These are phyloP conservation scores for Alfaro cultratus DNA, from an alignment of 2,797 vertebrate genomes.

Conservation along the genomic window DNA sequence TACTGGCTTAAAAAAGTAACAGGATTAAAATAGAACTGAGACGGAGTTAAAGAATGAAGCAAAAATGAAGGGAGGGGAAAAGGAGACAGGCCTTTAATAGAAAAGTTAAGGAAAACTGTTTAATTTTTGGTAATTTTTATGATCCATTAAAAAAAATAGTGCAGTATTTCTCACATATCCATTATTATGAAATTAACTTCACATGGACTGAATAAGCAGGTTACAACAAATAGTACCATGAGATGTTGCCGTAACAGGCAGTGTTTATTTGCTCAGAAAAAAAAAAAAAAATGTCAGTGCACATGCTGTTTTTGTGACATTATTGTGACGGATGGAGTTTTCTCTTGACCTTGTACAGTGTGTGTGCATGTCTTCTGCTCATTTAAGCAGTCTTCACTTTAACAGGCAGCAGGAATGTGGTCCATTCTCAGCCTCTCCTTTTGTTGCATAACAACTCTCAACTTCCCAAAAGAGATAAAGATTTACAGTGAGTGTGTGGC, in stretches of 20 bases:
- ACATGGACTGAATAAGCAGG: constrained; percentile 1
- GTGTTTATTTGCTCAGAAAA: constrained; percentile 7
- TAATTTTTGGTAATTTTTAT: not conserved
- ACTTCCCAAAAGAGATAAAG: constrained; percentile 27
- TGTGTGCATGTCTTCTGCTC: constrained; percentile 11
- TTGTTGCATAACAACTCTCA: constrained; percentile 58
- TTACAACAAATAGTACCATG: constrained; percentile 15
- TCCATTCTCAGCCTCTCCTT: constrained; percentile 50
- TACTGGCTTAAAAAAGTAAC: constrained; percentile 11
- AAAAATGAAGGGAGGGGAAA: constrained; percentile 19
- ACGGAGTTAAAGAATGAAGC: constrained; percentile 53
- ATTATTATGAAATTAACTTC: not conserved
- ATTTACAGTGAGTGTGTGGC: constrained; percentile 27
- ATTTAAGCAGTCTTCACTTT: constrained; percentile 53
- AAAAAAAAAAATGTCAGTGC: not conserved
- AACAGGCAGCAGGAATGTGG: constrained; percentile 63
- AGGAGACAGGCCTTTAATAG: constrained; percentile 10
- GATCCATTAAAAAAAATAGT: not conserved
- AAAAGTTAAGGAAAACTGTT: not conserved
- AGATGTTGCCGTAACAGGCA: not conserved
- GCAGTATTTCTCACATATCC: not conserved
- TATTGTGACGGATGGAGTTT: constrained; percentile 16
- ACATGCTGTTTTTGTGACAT: constrained; percentile 15
- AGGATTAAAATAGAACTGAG: constrained; percentile 62
- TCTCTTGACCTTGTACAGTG: constrained; percentile 17